Percentiles rank a stretch among this genome's conserved stretches.
These are phyloP conservation scores for Gadus chalcogrammus DNA, from an alignment of 2,113 vertebrate genomes.

Conservation along the genomic window DNA sequence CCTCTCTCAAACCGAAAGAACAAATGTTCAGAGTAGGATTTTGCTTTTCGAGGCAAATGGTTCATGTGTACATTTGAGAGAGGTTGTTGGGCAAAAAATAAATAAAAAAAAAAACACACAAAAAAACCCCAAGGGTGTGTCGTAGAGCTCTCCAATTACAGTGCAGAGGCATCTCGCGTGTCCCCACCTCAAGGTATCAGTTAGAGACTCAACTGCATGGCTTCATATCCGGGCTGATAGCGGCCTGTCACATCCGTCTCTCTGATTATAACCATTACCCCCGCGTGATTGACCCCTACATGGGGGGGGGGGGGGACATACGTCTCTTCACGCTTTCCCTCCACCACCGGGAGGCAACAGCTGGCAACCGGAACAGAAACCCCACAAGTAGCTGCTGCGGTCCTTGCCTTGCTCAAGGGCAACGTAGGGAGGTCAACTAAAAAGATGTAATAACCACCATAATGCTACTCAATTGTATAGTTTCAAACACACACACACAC, in stretches of 20 bases:
- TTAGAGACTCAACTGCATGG: not conserved
- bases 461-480: not conserved
- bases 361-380: not conserved
- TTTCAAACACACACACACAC: not conserved
- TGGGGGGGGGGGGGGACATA: not conserved
- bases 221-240: not conserved
- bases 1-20: not conserved
- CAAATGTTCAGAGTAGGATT: not conserved
- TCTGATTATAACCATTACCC: not conserved
- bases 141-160: constrained; percentile 18
- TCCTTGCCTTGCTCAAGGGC: not conserved
- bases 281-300: not conserved
- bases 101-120: constrained; percentile 35
- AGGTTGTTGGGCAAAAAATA: constrained; percentile 1
- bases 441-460: not conserved
- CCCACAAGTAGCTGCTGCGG: not conserved
- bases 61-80: not conserved
- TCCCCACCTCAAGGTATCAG: constrained; percentile 6
- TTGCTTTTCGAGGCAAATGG: not conserved
- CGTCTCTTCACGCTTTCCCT: not conserved
- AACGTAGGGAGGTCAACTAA: not conserved
- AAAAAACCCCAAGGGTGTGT: not conserved
- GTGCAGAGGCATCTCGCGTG: constrained; percentile 15
- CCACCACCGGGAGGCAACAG: not conserved
- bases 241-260: not conserved